Evolutionary conservation across 1,140 invertebrate species (phyloP).

Genomic region (Helicoverpa zea): DNA sequence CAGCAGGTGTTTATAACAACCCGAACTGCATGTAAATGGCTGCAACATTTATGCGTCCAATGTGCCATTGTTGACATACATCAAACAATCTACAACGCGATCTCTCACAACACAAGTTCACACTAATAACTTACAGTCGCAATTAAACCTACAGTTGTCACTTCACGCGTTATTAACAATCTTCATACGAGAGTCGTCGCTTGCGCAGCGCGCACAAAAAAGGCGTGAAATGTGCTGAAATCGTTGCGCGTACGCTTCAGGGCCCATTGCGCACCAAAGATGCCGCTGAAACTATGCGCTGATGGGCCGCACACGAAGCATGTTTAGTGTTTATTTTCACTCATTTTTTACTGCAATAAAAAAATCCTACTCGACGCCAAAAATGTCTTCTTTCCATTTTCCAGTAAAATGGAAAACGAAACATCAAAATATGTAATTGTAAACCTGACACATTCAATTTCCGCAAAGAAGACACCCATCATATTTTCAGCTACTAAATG

Average conservation of each 20-base stretch:
- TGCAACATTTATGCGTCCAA: background rate
- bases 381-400: background rate
- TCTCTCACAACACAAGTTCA: slow-evolving; percentile 52
- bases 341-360: slow-evolving; percentile 15
- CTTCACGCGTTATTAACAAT: slow-evolving; percentile 74
- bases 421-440: background rate
- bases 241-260: slow-evolving; percentile 77
- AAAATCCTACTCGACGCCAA: slow-evolving; percentile 6
- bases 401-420: background rate
- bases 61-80: background rate
- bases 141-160: slow-evolving; percentile 75
- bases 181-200: slow-evolving; percentile 63
- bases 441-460: slow-evolving; percentile 4
- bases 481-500: background rate
- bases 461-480: background rate
- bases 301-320: slow-evolving; percentile 81
- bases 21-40: background rate
- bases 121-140: slow-evolving; percentile 49
- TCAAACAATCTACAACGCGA: slow-evolving; percentile 47
- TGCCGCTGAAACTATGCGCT: slow-evolving; percentile 77
- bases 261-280: slow-evolving; percentile 77
- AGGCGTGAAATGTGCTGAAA: slow-evolving; percentile 83
- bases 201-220: slow-evolving; percentile 69
- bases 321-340: slow-evolving; percentile 49
- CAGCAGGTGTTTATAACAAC: no score